Base-by-base conservation (phyloP, 2,797 vertebrate genomes). In the Epinephelus awoara region DNA sequence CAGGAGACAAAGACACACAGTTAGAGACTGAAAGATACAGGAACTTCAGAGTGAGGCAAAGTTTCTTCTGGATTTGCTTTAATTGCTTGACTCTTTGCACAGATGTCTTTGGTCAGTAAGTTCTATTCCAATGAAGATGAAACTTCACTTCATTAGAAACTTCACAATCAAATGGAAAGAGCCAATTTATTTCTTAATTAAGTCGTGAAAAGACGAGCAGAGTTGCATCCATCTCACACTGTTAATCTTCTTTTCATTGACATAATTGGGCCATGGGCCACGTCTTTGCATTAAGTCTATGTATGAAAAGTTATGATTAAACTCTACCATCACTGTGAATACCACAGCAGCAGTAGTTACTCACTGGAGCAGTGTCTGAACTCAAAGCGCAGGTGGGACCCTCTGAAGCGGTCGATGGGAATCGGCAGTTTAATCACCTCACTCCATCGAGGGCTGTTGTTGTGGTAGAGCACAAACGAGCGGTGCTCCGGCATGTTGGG, bases 291-390 rank as follows among this genome's bases (percentile, higher is more conserved):
- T 46, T 5, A n/a, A 40, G 10, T 40, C 38, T 3, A 42, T 42
- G 40, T 42, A 12, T 42, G 11, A 12, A 10, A 46, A 21, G 15
- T 18, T 4, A 27, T 17, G 1, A 47, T 25, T 38, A 25, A 34
- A 44, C 6, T 42, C 34, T 21, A 10, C 21, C 18, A 6, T 21
- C 5, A 9, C 34, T 7, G 34, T 3, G 9, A 17, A 0, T 5
- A 6, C 38, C 15, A 10, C 5, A 23, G 18, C 2, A 5, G 5
- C 5, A 9, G 14, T 0, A 2, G 2, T 0, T 2, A 87, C 97
- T 96, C 94, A 99, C 98, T 99, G 84, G 98, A 99, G 91, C 98
- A 99, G 89, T 99, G 98, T 59, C 98, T 94, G 96, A 99, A 99
- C 92, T 99, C 98, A 19, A 99, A 99, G 85, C 98, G 98, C 1